These are phyloP conservation scores for Gymnoscelis rufifasciata DNA, from an alignment of 2,888 invertebrate genomes.

Conservation along the genomic window DNA sequence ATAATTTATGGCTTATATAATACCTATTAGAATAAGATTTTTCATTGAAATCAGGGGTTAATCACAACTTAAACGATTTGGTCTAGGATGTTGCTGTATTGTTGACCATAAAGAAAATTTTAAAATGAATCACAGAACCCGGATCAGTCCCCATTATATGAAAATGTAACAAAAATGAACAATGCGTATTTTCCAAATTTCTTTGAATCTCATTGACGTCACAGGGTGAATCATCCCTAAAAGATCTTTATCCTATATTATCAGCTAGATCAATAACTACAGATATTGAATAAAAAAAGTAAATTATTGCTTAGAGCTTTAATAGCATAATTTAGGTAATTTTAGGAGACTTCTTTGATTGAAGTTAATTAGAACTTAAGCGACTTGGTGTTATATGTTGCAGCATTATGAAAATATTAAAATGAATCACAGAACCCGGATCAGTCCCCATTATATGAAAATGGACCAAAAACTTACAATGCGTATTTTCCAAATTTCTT, in stretches of 20 bases:
- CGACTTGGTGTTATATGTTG: background rate
- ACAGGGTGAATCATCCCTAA: conserved; percentile 30
- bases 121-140: conserved; percentile 6
- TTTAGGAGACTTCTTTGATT: too few relatives aligned
- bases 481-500: conserved; percentile 27
- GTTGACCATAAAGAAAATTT: background rate
- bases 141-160: conserved; percentile 9
- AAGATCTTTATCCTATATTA: conserved; percentile 43
- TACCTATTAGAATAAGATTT: too few relatives aligned
- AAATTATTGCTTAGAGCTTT: too few relatives aligned
- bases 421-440: conserved; percentile 12
- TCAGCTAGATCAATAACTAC: too few relatives aligned
- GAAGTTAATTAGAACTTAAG: too few relatives aligned
- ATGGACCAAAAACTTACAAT: background rate
- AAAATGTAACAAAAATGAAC: too few relatives aligned
- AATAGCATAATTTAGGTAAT: too few relatives aligned
- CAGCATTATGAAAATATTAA: background rate
- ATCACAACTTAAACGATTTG: too few relatives aligned
- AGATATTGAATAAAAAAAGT: too few relatives aligned
- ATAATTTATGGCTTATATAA: too few relatives aligned
- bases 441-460: conserved; percentile 3
- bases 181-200: conserved; percentile 25
- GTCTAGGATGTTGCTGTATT: too few relatives aligned
- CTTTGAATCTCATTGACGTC: conserved; percentile 40
- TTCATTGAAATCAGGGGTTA: too few relatives aligned